Evolutionary conservation across 1,140 invertebrate genomes (phyloP).

Genomic region (Ridgeia piscesae): DNA sequence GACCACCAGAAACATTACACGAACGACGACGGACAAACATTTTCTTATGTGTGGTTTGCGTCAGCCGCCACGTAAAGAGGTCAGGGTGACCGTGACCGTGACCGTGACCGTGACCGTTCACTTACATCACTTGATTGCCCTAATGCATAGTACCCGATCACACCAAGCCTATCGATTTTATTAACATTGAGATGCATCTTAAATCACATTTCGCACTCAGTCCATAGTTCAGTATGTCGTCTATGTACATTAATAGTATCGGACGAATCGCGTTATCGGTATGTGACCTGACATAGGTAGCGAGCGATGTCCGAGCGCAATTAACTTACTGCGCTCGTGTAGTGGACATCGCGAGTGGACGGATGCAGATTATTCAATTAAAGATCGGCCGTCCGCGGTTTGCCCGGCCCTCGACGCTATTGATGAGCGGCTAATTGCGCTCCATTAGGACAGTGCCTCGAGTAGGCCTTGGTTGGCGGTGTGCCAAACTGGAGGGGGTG

Average conservation of each 20-base stretch:
- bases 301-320: not conserved
- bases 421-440: not conserved
- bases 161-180: not conserved
- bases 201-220: not conserved
- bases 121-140: not conserved
- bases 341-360: not conserved
- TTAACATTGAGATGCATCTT: not conserved
- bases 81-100: no score
- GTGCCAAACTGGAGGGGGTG: not conserved
- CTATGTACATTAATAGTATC: not conserved
- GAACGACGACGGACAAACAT: no score
- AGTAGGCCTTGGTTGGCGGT: not conserved
- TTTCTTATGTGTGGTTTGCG: no score
- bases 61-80: no score
- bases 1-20: no score
- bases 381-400: not conserved
- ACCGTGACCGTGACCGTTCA: not conserved
- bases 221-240: not conserved
- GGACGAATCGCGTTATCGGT: not conserved
- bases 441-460: not conserved
- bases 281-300: not conserved
- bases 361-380: not conserved
- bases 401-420: not conserved
- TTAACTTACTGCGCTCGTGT: not conserved
- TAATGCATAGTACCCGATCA: not conserved